Percentiles rank a stretch among this genome's conserved stretches.
Evolutionary conservation across 2,888 invertebrate genomes (phyloP).

Genomic region (Drosophila silvestris): DNA sequence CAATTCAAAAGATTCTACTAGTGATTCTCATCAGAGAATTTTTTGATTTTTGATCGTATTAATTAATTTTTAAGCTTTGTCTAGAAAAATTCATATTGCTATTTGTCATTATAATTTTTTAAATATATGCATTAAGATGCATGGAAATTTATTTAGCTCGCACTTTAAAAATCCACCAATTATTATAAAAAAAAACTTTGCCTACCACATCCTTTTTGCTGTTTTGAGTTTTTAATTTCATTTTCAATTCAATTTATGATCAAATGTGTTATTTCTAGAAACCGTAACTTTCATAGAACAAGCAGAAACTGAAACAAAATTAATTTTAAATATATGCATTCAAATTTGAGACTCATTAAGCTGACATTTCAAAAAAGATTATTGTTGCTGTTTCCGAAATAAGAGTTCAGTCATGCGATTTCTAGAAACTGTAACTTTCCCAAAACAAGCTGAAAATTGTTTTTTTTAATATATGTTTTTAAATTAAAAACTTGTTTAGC

Average conservation of each 20-base stretch:
- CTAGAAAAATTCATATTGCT: not conserved
- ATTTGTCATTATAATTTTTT: not conserved
- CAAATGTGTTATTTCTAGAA: not conserved
- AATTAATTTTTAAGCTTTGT: not conserved
- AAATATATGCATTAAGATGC: not conserved
- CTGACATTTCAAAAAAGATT: not conserved
- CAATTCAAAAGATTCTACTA: not conserved
- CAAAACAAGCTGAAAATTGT: not conserved
- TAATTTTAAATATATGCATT: not conserved
- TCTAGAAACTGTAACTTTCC: no score
- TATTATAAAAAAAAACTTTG: not conserved
- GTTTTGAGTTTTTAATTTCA: not conserved
- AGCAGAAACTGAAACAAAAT: not conserved
- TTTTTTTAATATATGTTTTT: not conserved
- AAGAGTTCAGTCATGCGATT: not conserved
- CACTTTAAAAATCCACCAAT: rapidly evolving
- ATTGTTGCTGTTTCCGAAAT: not conserved
- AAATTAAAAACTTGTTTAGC: not conserved
- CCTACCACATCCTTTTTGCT: not conserved
- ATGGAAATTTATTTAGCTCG: no score
- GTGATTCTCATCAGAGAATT: not conserved
- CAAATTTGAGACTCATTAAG: not conserved
- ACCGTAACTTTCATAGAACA: not conserved
- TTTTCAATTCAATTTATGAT: not conserved
- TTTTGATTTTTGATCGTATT: not conserved